Evolutionary conservation across 2,113 vertebrate genomes (phyloP).

Genomic region (Erythrocercus mccallii): DNA sequence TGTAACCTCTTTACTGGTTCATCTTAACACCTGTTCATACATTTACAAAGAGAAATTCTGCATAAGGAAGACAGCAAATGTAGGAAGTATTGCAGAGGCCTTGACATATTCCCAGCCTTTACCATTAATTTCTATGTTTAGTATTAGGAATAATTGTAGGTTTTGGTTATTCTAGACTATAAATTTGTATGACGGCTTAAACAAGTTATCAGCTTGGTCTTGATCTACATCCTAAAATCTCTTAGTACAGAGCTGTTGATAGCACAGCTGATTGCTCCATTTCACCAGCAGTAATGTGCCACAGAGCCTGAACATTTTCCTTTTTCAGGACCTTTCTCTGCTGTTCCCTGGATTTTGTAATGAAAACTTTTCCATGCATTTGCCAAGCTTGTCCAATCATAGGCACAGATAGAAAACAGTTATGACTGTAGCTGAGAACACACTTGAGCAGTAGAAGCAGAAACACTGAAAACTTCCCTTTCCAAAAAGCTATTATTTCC

Average conservation of each 20-base stretch:
- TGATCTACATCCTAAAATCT: neutral
- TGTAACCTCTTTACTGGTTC: slow-evolving; percentile 2
- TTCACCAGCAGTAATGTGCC: neutral
- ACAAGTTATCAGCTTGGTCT: neutral
- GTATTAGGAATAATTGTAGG: neutral
- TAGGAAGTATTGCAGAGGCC: neutral
- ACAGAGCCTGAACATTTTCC: neutral
- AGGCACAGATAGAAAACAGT: neutral
- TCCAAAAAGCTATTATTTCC: neutral
- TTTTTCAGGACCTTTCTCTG: neutral
- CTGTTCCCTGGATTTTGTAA: neutral
- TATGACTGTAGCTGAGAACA: neutral
- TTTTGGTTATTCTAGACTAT: neutral
- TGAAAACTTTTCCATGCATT: neutral
- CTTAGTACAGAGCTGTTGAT: neutral
- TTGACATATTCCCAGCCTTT: neutral
- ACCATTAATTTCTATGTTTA: neutral
- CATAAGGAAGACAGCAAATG: neutral
- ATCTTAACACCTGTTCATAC: slow-evolving; percentile 26
- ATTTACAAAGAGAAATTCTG: neutral
- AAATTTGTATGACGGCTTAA: neutral
- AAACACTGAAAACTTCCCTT: neutral
- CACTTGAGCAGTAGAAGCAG: neutral
- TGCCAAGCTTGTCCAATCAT: neutral
- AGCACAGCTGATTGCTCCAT: neutral